Evolutionary conservation across 2,113 vertebrate genomes (phyloP).

Genomic region (Craseonycteris thonglongyai): DNA sequence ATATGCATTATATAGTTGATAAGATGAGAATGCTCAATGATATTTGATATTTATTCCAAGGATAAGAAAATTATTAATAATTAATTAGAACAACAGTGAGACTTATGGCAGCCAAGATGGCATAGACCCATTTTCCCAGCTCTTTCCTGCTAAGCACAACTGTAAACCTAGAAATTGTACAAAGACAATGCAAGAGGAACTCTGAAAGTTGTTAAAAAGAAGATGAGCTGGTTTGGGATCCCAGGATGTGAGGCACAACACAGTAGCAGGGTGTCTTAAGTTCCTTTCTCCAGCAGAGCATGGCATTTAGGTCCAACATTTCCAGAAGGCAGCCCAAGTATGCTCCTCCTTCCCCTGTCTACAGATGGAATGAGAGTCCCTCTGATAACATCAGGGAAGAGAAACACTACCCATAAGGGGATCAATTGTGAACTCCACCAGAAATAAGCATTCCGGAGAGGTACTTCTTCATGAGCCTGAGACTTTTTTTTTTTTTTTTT

Average conservation of each 20-base stretch:
- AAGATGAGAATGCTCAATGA: not conserved
- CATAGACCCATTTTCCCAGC: not conserved
- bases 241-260: not conserved
- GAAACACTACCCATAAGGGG: accelerated
- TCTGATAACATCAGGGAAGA: not conserved
- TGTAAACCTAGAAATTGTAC: not conserved
- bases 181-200: not conserved
- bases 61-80: not conserved
- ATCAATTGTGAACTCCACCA: not conserved
- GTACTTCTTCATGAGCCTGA: not conserved
- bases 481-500: not conserved
- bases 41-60: not conserved
- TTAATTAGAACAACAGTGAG: not conserved
- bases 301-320: not conserved
- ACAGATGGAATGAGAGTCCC: not conserved
- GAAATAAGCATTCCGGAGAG: not conserved
- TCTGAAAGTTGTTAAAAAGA: not conserved
- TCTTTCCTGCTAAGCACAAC: not conserved
- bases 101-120: not conserved
- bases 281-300: not conserved
- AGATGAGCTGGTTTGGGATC: not conserved
- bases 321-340: not conserved
- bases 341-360: not conserved
- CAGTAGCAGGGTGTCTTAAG: not conserved
- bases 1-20: not conserved